Percentiles rank a stretch among this genome's conserved stretches.
Evolutionary conservation across 2,888 invertebrate species (phyloP).

Genomic region (Oxycera nigricornis): DNA sequence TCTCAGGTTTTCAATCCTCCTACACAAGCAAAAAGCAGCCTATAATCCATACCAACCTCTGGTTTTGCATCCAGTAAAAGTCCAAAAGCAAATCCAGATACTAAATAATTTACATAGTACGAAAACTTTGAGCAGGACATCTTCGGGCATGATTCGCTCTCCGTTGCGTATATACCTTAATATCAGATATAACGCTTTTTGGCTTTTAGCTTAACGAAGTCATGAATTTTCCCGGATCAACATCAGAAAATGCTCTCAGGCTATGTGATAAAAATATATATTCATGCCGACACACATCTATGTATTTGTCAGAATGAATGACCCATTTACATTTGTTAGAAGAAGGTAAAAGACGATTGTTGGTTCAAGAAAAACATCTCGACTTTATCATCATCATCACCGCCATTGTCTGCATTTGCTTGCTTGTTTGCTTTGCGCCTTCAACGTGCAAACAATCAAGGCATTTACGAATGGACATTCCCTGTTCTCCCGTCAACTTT

Average conservation of each 20-base stretch:
- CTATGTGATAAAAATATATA: background rate
- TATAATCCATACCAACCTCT: background rate
- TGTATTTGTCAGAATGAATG: background rate
- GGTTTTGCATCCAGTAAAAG: background rate
- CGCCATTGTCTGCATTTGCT: too few species aligned
- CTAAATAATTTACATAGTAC: background rate
- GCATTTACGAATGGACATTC: background rate
- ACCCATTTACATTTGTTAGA: background rate
- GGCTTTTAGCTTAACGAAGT: background rate
- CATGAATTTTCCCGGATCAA: background rate
- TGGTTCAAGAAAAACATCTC: background rate
- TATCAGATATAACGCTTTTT: background rate
- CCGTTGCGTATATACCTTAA: background rate
- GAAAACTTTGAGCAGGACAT: background rate
- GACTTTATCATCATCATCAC: too few species aligned
- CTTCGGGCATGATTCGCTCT: background rate
- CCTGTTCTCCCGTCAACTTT: background rate
- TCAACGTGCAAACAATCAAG: background rate
- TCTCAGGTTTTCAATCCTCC: background rate
- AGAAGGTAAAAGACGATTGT: background rate
- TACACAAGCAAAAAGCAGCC: background rate
- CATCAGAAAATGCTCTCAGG: background rate
- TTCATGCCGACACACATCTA: background rate
- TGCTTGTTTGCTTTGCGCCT: background rate
- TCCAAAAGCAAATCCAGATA: conserved; percentile 2